Evolutionary conservation across 2,113 vertebrate species (phyloP).

Genomic region (Microcebus griseorufus): DNA sequence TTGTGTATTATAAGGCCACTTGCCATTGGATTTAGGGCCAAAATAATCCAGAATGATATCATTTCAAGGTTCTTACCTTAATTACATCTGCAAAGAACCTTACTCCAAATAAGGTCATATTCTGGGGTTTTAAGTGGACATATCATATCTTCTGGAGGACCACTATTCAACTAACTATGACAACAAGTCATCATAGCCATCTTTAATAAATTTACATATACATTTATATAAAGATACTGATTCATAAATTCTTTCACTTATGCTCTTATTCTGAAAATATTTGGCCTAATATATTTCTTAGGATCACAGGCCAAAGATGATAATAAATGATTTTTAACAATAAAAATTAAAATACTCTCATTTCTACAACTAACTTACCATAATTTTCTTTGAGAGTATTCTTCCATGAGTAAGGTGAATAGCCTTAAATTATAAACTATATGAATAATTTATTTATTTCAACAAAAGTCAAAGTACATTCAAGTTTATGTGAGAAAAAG

Average conservation of each 20-base stretch:
- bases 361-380: not conserved
- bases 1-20: not conserved
- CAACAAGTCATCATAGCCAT: not conserved
- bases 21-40: not conserved
- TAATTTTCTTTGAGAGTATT: not conserved
- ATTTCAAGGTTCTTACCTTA: not conserved
- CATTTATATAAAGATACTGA: not conserved
- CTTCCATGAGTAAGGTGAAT: not conserved
- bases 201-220: not conserved
- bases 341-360: not conserved
- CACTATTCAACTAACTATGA: not conserved
- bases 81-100: not conserved
- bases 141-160: not conserved
- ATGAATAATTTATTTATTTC: constrained; percentile 33
- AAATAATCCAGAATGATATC: not conserved
- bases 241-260: not conserved
- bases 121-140: not conserved
- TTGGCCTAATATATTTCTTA: not conserved
- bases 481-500: constrained; percentile 17
- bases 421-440: not conserved
- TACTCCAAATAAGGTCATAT: not conserved
- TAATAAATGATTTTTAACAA: not conserved
- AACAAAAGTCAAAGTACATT: not conserved
- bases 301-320: not conserved
- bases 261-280: not conserved